These are phyloP conservation scores for Acestrorhynchus altus DNA, from an alignment of 2,797 vertebrate species.

Conservation along the genomic window DNA sequence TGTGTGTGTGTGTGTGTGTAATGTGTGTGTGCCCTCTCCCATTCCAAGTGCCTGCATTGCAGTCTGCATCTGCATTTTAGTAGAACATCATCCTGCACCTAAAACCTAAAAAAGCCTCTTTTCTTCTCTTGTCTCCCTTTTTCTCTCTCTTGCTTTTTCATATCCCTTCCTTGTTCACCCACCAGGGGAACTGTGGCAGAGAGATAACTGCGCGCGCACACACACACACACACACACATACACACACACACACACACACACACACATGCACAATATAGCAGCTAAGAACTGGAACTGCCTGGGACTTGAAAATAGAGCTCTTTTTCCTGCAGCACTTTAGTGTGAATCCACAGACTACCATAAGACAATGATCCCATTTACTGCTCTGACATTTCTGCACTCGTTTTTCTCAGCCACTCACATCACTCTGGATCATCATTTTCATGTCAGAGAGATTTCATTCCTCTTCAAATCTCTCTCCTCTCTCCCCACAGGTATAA, in stretches of 20 bases:
- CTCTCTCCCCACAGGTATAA: constrained; percentile 68
- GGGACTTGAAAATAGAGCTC: constrained; percentile 19
- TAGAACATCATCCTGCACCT: constrained; percentile 20
- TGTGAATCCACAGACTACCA: background rate
- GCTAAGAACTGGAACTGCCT: constrained; percentile 21
- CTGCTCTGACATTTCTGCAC: no score
- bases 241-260: constrained; percentile 19
- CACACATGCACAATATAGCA: background rate
- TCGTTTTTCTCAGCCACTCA: background rate
- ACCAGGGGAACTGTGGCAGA: constrained; percentile 52
- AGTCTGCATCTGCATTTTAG: constrained; percentile 45
- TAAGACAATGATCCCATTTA: background rate
- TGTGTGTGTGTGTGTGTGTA: constrained; percentile 12
- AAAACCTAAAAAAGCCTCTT: background rate
- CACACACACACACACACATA: constrained; percentile 53
- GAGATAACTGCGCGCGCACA: constrained; percentile 68
- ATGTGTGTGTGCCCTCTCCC: background rate
- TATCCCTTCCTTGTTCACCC: constrained; percentile 41
- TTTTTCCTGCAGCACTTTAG: background rate
- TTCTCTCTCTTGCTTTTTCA: constrained; percentile 7
- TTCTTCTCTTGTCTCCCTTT: constrained; percentile 29
- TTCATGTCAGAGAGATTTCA: background rate
- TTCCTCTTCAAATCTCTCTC: background rate
- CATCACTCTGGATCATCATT: background rate
- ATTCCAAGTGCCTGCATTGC: constrained; percentile 48